Evolutionary conservation across 2,888 invertebrate genomes (phyloP), one percentile per base, ranked within the genome.

Genomic region (Piscicola geometra): DNA sequence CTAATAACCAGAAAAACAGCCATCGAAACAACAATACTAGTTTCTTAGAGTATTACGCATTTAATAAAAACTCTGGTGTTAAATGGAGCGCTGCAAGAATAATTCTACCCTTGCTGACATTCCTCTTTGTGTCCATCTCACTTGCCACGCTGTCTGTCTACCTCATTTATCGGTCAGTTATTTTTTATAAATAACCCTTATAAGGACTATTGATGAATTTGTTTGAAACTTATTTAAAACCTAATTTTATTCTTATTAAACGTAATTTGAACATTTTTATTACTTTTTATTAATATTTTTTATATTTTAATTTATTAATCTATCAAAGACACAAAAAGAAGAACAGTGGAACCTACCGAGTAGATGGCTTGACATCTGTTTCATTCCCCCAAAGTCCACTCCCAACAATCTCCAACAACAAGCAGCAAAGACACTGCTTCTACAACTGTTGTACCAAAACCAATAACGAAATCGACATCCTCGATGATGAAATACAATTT

Each of bases 261-360:
- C 5, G 9, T 41, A 41, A n/a, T 15, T 15, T 41, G 41, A 5
- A 41, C 5, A 41, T 15, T 41, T 41, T 15, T 15, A 41, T 15
- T 9, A 41, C 15, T 41, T 41, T 41, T 41, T 41, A 41, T 41
- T 41, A 15, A 41, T 41, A 41, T 15, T 9, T 41, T 41, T 5
- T 41, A 41, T 9, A 15, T 41, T 41, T 41, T 41, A 41, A 41
- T 41, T 41, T 41, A 9, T 15, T 9, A 41, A 41, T n/a, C 30
- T 52, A 25, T 25, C 32, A 30, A n/a, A 71, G 71, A 30, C 52
- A 50, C 52, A 1, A 50, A 32, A 71, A 50, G 33, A 47, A 52
- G 33, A 71, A 71, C 28, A 50, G 52, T 18, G 71, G 71, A 3
- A 50, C 50, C 3, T 71, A 71, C 71, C 47, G 71, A 50, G 50